A percentile compares a stretch with the other conserved stretches of the same genome.
These are phyloP conservation scores for Herpetotheres cachinnans DNA, from an alignment of 2,113 vertebrate genomes.

Conservation along the genomic window DNA sequence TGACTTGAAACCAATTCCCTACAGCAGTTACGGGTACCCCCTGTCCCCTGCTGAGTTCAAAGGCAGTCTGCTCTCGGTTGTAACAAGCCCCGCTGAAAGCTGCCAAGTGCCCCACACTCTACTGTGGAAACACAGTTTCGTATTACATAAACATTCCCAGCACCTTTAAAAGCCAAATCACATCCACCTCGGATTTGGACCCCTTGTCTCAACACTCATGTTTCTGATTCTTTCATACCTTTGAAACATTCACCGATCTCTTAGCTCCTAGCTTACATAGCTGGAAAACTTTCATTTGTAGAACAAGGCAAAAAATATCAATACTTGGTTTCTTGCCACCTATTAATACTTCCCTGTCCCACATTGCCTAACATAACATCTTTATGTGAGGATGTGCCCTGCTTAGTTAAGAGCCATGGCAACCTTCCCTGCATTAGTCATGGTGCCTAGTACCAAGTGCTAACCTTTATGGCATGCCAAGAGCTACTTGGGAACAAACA, in stretches of 20 bases:
- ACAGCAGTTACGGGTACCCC: conserved; percentile 41
- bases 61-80: conserved; percentile 42
- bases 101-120: conserved; percentile 63
- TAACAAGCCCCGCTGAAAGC: conserved; percentile 41
- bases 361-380: neutral
- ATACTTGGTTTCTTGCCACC: conserved; percentile 26
- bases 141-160: conserved; percentile 42
- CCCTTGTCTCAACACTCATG: neutral
- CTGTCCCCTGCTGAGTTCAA: conserved; percentile 72
- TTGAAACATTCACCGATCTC: neutral
- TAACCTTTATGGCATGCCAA: conserved; percentile 62
- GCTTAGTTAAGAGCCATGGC: conserved; percentile 42
- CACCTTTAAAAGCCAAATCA: conserved; percentile 47
- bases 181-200: conserved; percentile 18
- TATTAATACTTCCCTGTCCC: conserved; percentile 14
- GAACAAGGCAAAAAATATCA: conserved; percentile 31
- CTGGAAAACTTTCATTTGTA: conserved; percentile 28
- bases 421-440: conserved; percentile 51
- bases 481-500: conserved; percentile 53
- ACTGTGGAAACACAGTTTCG: conserved; percentile 44
- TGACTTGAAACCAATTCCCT: conserved; percentile 59
- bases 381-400: conserved; percentile 54
- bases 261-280: neutral
- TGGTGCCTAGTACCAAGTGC: conserved; percentile 29
- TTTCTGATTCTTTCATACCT: conserved; percentile 21